Conservation (phyloP, 2,113 vertebrate species). For the Ceyx cyanopectus region DNA sequence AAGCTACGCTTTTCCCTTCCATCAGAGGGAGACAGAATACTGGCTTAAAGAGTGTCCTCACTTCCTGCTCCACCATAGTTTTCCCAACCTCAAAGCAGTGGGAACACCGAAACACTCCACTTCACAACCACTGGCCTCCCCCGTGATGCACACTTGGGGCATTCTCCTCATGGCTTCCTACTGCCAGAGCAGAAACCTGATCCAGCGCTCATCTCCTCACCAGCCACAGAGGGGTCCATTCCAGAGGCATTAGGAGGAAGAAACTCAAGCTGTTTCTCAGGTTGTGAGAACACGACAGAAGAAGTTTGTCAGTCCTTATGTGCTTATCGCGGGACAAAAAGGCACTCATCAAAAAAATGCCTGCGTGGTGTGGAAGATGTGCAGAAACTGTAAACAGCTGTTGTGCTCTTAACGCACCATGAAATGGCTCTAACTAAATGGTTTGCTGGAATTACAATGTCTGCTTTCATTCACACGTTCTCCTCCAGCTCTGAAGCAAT, state of each 20-base stretch:
- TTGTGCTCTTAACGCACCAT: slow-evolving; percentile 47
- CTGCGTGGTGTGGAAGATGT: neutral
- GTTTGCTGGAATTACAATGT: neutral
- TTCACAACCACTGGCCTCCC: neutral
- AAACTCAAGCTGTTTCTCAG: slow-evolving; percentile 37
- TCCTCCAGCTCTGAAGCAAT: slow-evolving; percentile 9
- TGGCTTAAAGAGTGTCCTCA: neutral
- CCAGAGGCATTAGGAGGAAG: neutral
- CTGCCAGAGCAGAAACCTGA: slow-evolving; percentile 3
- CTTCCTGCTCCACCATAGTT: neutral
- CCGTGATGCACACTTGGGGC: neutral
- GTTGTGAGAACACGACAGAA: neutral
- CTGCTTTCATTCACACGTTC: slow-evolving; percentile 49
- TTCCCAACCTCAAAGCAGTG: neutral
- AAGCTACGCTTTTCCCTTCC: slow-evolving; percentile 39
- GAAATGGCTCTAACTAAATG: slow-evolving; percentile 39
- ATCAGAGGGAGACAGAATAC: slow-evolving; percentile 67
- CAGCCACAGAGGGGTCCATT: neutral
- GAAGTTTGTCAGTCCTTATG: neutral
- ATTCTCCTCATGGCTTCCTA: neutral
- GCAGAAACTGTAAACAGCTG: slow-evolving; percentile 57
- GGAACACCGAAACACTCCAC: neutral
- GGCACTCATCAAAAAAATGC: neutral
- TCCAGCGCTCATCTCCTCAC: neutral
- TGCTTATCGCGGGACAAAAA: neutral